Conservation (phyloP, 2,797 vertebrate species). For the Paguma larvata region DNA sequence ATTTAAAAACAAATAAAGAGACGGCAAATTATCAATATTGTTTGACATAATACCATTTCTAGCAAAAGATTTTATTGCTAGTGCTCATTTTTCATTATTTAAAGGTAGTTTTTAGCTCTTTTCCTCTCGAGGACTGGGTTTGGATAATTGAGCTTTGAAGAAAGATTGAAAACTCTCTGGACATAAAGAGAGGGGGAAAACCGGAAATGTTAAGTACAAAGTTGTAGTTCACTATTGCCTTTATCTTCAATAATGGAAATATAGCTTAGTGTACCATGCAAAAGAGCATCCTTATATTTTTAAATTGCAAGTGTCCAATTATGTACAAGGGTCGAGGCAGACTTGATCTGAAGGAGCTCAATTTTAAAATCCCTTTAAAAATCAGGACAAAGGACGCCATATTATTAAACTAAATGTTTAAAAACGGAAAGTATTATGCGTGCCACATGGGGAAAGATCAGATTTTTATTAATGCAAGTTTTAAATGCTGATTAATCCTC, state of each 20-base stretch:
- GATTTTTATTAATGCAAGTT: slow-evolving; percentile 95
- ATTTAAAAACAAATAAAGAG: slow-evolving; percentile 34
- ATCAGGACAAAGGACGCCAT: slow-evolving; percentile 86
- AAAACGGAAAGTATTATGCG: slow-evolving; percentile 89
- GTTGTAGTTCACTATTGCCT: not conserved
- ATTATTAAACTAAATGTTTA: slow-evolving; percentile 89
- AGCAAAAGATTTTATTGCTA: not conserved
- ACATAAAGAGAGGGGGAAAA: slow-evolving; percentile 67
- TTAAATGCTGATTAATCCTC: slow-evolving; percentile 95
- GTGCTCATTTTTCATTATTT: slow-evolving; percentile 40
- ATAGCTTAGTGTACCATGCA: not conserved
- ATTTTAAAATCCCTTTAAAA: slow-evolving; percentile 89
- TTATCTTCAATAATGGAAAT: slow-evolving; percentile 74
- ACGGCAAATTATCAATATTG: not conserved
- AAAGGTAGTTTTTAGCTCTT: slow-evolving; percentile 50
- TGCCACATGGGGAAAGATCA: slow-evolving; percentile 91
- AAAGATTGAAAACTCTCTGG: slow-evolving; percentile 62
- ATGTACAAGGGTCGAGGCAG: slow-evolving; percentile 81
- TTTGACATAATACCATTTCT: slow-evolving; percentile 31
- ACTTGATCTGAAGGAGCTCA: slow-evolving; percentile 87
- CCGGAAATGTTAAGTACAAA: not conserved
- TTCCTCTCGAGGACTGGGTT: not conserved
- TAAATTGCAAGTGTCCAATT: slow-evolving; percentile 74
- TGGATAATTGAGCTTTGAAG: slow-evolving; percentile 33
- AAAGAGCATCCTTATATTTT: slow-evolving; percentile 79